Evolutionary conservation across 2,113 vertebrate species (phyloP).

Genomic region (Patagioenas fasciata): DNA sequence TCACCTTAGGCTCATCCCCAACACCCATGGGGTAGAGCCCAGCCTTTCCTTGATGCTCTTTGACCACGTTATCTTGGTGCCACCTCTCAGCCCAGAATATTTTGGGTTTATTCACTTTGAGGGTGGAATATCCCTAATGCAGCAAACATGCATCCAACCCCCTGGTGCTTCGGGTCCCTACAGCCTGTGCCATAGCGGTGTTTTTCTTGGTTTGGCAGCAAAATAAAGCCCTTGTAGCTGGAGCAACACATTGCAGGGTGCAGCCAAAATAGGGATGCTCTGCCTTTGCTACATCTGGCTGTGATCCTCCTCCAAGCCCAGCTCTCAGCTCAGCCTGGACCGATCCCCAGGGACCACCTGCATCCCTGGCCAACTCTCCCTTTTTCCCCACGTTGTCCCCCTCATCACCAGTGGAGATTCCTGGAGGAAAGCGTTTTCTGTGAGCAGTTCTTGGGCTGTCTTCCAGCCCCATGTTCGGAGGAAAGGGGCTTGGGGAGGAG

Average conservation of each 20-base stretch:
- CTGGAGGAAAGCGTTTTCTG: constrained; percentile 13
- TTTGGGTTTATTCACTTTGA: neutral
- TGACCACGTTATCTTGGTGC: neutral
- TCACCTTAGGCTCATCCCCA: neutral
- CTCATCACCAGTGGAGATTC: neutral
- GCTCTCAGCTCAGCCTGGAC: neutral
- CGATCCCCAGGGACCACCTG: accelerated
- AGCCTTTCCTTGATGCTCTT: neutral
- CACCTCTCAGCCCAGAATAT: neutral
- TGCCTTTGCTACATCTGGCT: neutral
- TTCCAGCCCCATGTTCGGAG: constrained; percentile 58
- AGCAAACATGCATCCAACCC: neutral
- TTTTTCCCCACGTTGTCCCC: neutral
- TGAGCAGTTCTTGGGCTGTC: constrained; percentile 52
- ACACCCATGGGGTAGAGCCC: neutral
- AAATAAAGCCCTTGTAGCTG: neutral
- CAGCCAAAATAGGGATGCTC: neutral
- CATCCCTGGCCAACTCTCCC: neutral
- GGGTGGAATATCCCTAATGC: neutral
- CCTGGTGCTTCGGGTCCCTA: neutral
- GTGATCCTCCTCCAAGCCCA: neutral
- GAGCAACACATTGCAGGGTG: accelerated
- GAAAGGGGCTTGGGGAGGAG: constrained; percentile 28
- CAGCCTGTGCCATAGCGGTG: neutral
- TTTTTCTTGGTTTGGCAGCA: neutral